Percentiles rank a stretch among this genome's conserved stretches.
These are phyloP conservation scores for Crenichthys baileyi DNA, from an alignment of 2,797 vertebrate genomes.

Conservation along the genomic window DNA sequence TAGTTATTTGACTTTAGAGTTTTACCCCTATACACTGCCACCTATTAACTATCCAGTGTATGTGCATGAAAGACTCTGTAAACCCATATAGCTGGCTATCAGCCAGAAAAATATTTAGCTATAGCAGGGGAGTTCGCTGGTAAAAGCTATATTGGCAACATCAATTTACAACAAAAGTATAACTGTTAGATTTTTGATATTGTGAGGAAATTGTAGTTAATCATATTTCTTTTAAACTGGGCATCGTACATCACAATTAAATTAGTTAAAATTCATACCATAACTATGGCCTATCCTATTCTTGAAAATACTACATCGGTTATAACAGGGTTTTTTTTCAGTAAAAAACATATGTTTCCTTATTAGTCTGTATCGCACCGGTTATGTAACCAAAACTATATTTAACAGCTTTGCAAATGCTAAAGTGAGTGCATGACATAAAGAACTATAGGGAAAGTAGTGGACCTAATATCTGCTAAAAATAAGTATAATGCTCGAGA, in stretches of 20 bases:
- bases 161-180: too few relatives aligned
- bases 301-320: background rate
- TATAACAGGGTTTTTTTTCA: background rate
- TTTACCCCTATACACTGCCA: background rate
- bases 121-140: background rate
- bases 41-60: background rate
- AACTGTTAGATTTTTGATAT: background rate
- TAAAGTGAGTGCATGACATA: background rate
- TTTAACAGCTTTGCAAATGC: background rate
- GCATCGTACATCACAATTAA: background rate
- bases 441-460: background rate
- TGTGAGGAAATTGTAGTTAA: background rate
- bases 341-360: background rate
- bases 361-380: too few relatives aligned
- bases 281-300: too few relatives aligned
- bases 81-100: background rate
- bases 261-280: background rate
- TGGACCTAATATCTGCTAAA: background rate
- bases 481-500: background rate
- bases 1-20: background rate
- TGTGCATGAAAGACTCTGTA: background rate
- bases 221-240: background rate
- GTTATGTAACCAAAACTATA: background rate
- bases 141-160: too few relatives aligned
- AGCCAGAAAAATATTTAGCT: background rate